Percentiles rank a stretch among this genome's conserved stretches.
phyloP scores from a whole-genome alignment of 2,797 vertebrate species.

The Anguilla anguilla region DNA sequence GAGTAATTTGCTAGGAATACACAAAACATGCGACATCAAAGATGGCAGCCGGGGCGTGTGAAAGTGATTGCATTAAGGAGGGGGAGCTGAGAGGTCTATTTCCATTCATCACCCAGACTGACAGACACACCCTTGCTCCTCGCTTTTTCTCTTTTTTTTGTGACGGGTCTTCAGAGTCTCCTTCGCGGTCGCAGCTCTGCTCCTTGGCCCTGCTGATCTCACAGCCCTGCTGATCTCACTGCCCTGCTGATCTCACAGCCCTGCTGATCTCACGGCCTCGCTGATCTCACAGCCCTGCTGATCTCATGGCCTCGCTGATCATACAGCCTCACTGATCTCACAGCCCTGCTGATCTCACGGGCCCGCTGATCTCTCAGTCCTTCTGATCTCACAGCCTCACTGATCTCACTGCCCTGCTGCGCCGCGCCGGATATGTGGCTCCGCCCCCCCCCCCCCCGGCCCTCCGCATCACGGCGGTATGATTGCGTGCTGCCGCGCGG shows the following conservation, averaged over 20 bases:
- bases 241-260: too few relatives aligned
- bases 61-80: constrained; percentile 72
- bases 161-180: constrained; percentile 43
- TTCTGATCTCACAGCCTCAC: neutral
- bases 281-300: neutral
- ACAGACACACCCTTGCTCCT: constrained; percentile 55
- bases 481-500: neutral
- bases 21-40: constrained; percentile 67
- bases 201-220: constrained; percentile 3
- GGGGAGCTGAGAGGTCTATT: constrained; percentile 63
- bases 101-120: constrained; percentile 67
- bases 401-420: neutral
- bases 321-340: constrained; percentile 32
- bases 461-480: neutral
- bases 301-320: constrained; percentile 27
- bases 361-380: neutral
- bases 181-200: constrained; percentile 41
- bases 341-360: neutral
- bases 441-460: neutral
- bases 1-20: constrained; percentile 80
- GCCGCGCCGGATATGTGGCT: too few relatives aligned
- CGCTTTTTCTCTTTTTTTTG: constrained; percentile 40
- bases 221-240: too few relatives aligned
- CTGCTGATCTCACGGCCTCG: neutral
- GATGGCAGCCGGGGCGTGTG: constrained; percentile 63